Evolutionary conservation across 2,888 invertebrate species (phyloP), one percentile per base, ranked within the genome.

Genomic region (Chrysina gloriosa): DNA sequence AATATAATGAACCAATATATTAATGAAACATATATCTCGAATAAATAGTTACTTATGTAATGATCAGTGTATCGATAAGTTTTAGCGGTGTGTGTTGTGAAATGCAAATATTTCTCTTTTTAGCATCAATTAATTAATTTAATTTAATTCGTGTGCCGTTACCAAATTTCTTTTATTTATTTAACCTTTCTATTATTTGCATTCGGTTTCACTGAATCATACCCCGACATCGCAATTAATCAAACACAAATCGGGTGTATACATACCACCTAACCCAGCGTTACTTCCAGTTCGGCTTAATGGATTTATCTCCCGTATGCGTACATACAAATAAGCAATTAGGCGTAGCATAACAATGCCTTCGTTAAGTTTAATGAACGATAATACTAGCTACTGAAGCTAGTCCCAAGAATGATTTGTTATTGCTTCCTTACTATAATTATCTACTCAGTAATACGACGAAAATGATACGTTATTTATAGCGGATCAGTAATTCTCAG

Each of bases 251-350:
- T 25, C 58, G 23, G 39, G 39, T 39, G 25, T 27, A 58, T 14
- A 58, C 36, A 25, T 25, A 14, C 25, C 25, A 4, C 11, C 11
- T 6, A 48, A 11, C n/a, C 25, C 4, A 36, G 14, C 34, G 21
- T 23, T 34, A 9, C 34, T 16, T 14, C 25, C 31, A 6, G 4
- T 11, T 58, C 23, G n/a, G 2, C 11, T 21, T 23, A 58, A 58
- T 39, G 21, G 25, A 31, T 56, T 56, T 34, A 23, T 29, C 23
- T 52, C 2, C 21, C 11, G 42, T 27, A 14, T 63, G n/a, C 23
- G 45, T 25, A 47, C 21, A 61, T 5, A 27, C 63, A 42, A 27
- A 63, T 63, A 45, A 63, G 45, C 63, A 63, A 29, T 29, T 63
- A 63, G 16, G 47, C 25, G 36, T 39, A 23, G 11, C 29, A 19